Conservation (phyloP, 2,888 invertebrate species). For the Anarsia innoxiella region DNA sequence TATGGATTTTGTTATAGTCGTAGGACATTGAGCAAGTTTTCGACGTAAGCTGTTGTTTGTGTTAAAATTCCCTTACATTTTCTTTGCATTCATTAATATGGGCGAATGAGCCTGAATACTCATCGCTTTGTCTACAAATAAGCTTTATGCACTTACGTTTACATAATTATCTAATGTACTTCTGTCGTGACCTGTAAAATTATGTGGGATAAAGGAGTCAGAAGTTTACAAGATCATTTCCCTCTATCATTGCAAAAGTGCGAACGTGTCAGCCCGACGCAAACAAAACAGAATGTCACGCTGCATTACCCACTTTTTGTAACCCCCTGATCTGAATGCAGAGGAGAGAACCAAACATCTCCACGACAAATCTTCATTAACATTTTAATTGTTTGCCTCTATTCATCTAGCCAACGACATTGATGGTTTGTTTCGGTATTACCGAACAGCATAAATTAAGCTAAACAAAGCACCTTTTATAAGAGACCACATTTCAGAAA, state of each 20-base stretch:
- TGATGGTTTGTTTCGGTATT: constrained; percentile 72
- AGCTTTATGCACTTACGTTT: too few relatives aligned
- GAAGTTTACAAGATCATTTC: too few relatives aligned
- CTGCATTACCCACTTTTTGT: constrained; percentile 47
- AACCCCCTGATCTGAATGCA: constrained; percentile 55
- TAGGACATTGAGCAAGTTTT: too few relatives aligned
- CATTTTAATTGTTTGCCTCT: constrained; percentile 66
- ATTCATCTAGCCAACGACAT: constrained; percentile 66
- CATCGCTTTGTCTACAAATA: too few relatives aligned
- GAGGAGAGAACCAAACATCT: constrained; percentile 37
- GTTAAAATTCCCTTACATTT: too few relatives aligned
- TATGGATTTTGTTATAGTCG: too few relatives aligned
- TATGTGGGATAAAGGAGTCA: too few relatives aligned
- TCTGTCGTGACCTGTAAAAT: too few relatives aligned
- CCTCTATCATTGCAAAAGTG: constrained; percentile 40
- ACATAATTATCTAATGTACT: too few relatives aligned
- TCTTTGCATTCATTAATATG: too few relatives aligned
- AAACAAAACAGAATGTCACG: constrained; percentile 51
- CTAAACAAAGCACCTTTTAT: constrained; percentile 60
- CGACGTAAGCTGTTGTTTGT: too few relatives aligned
- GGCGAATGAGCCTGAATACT: too few relatives aligned
- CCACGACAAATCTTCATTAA: constrained; percentile 60
- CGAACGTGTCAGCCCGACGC: constrained; percentile 29
- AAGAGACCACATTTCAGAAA: constrained; percentile 53
- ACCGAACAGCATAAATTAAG: constrained; percentile 64